Base-by-base conservation (phyloP, 2,797 vertebrate species). In the Galagoides demidoff region DNA sequence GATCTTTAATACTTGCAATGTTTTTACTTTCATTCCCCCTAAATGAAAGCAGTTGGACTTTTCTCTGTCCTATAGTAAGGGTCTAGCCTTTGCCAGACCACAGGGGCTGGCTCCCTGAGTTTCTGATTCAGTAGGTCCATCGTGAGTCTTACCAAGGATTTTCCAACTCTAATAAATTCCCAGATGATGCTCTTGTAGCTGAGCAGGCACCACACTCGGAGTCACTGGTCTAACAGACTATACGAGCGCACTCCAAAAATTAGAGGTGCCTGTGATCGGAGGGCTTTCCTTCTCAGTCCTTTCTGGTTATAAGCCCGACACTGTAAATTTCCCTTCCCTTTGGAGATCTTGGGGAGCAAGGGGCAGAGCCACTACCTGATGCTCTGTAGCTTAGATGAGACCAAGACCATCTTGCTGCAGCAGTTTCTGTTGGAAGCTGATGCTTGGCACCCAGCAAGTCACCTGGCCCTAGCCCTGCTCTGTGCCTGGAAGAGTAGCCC, bases 371-470 rank as follows among this genome's bases (percentile, higher is more conserved):
- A 49, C 45, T 93, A 77, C 91, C 95, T 95, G 66, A 97, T 98
- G 89, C 96, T 97, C 98, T 97, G 76, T 96, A 97, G 97, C 97
- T 94, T 97, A 90, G 94, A 96, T 49, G 95, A 97, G 87, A 91
- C 84, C 73, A 88, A 97, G 95, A 96, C 96, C 43, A 97, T 97
- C 96, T 98, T 93, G 39, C 90, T 97, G 79, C 96, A 97, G 64
- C 95, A 97, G 10, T 97, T 97, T 96, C 94, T 98, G 27, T 96
- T 98, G 97, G 98, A 98, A 96, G 97, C 96, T 57, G 97, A 97
- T 59, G 78, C 96, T 1, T 81, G 97, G 71, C 97, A 88, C 97
- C 92, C 94, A 85, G 96, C 95, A 92, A 96, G 89, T 93, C 95
- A 90, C 89, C 93, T 71, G 71, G 25, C 27, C 97, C 95, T 94